Percentiles rank a stretch among this genome's conserved stretches.
These are phyloP conservation scores for Idaea biselata DNA, from an alignment of 2,888 invertebrate species.

Conservation along the genomic window DNA sequence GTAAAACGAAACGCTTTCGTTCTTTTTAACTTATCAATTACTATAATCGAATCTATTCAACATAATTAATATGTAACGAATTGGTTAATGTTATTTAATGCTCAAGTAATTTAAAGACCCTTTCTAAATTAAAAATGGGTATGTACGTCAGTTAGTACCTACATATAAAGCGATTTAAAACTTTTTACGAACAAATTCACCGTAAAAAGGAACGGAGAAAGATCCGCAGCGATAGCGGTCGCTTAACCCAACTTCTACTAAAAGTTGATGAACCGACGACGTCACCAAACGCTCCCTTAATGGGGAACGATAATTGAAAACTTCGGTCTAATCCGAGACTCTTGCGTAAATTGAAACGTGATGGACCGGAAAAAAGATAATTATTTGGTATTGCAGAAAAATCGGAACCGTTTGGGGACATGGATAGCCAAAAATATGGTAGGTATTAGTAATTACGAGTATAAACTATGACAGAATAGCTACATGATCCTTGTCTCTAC, in stretches of 20 bases:
- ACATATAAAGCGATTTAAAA: not conserved
- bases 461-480: too few relatives aligned
- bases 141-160: not conserved
- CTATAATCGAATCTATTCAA: too few relatives aligned
- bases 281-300: slow-evolving; percentile 48
- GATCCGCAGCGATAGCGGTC: not conserved
- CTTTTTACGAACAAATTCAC: not conserved
- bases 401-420: slow-evolving; percentile 14
- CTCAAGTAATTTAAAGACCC: too few relatives aligned
- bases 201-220: not conserved
- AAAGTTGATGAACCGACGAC: slow-evolving; percentile 57
- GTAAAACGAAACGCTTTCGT: too few relatives aligned
- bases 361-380: slow-evolving; percentile 51
- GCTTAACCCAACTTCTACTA: slow-evolving; percentile 35
- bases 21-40: too few relatives aligned
- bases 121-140: too few relatives aligned
- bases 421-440: not conserved
- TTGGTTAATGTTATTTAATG: too few relatives aligned
- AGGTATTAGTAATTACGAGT: too few relatives aligned
- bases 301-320: slow-evolving; percentile 69
- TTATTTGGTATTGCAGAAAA: slow-evolving; percentile 46
- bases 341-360: slow-evolving; percentile 60
- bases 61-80: too few relatives aligned
- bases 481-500: too few relatives aligned
- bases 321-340: slow-evolving; percentile 62